These are phyloP conservation scores for Pollenia amentaria DNA, from an alignment of 2,888 invertebrate genomes.

Conservation along the genomic window DNA sequence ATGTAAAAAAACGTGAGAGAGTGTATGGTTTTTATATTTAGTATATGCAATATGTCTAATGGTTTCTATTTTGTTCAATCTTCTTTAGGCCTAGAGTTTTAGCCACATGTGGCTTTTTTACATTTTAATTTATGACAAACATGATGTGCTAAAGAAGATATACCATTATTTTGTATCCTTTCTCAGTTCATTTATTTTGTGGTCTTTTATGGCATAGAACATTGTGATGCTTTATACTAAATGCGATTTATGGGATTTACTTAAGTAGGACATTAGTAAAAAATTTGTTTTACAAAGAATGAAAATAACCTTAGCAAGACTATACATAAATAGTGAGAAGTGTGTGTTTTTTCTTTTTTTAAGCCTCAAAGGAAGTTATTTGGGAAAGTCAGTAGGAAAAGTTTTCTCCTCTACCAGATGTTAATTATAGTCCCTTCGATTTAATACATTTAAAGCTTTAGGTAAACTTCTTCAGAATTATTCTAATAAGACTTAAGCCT, in stretches of 20 bases:
- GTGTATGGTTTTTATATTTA: background rate
- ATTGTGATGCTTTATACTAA: background rate
- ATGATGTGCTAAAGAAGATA: background rate
- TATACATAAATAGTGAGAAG: background rate
- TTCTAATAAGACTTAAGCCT: no score
- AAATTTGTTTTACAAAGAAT: background rate
- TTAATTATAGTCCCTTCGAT: no score
- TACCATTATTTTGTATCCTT: background rate
- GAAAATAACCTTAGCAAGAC: background rate
- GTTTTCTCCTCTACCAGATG: no score
- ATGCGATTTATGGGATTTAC: background rate
- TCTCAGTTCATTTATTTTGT: no score
- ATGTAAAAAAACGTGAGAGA: no score
- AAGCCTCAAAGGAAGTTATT: no score
- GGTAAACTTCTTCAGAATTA: no score
- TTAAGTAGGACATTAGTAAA: conserved; percentile 16
- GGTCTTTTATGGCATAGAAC: no score
- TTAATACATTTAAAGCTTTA: no score
- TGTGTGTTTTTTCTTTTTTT: no score
- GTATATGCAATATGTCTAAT: conserved; percentile 2
- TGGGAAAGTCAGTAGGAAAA: no score
- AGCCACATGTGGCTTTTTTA: background rate
- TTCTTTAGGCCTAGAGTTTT: background rate
- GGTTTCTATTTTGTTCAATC: background rate
- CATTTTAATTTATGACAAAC: background rate